phyloP scores from a whole-genome alignment of 2,113 vertebrate genomes.

The Thalassoma bifasciatum region DNA sequence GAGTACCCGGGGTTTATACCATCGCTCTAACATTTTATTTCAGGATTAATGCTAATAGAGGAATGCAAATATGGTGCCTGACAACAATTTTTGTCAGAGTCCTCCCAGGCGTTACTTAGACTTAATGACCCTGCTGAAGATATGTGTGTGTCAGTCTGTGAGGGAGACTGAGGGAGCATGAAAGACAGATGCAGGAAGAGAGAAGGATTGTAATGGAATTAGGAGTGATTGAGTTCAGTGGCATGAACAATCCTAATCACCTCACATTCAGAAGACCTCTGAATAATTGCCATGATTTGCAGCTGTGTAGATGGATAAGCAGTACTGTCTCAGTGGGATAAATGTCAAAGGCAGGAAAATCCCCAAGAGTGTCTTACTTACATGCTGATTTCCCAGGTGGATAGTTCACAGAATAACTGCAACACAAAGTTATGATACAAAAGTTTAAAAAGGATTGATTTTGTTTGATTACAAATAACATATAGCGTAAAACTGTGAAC shows the following conservation, averaged over 20 bases:
- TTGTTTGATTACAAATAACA: neutral
- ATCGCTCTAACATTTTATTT: slow-evolving; percentile 44
- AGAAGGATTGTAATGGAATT: slow-evolving; percentile 57
- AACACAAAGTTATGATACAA: neutral
- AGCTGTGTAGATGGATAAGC: slow-evolving; percentile 59
- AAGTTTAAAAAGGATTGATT: neutral
- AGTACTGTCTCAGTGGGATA: slow-evolving; percentile 34
- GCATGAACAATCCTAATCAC: slow-evolving; percentile 60
- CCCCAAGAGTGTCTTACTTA: slow-evolving; percentile 32
- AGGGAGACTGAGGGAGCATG: slow-evolving; percentile 3
- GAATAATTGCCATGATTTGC: slow-evolving; percentile 52
- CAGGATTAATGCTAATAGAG: slow-evolving; percentile 49
- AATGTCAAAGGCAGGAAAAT: slow-evolving; percentile 58
- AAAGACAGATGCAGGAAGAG: slow-evolving; percentile 2
- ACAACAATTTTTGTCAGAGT: slow-evolving; percentile 48
- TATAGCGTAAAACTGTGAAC: neutral
- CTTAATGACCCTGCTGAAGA: slow-evolving; percentile 59
- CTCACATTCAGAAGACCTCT: slow-evolving; percentile 49
- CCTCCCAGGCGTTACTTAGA: slow-evolving; percentile 54
- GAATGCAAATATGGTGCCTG: slow-evolving; percentile 54
- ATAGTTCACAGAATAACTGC: slow-evolving; percentile 43
- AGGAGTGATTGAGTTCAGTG: slow-evolving; percentile 57
- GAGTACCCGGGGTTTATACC: slow-evolving; percentile 39
- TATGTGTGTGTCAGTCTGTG: slow-evolving; percentile 20
- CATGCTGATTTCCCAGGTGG: slow-evolving; percentile 19